These are phyloP conservation scores for Mus spicilegus DNA, from an alignment of 2,113 vertebrate species.

Conservation along the genomic window DNA sequence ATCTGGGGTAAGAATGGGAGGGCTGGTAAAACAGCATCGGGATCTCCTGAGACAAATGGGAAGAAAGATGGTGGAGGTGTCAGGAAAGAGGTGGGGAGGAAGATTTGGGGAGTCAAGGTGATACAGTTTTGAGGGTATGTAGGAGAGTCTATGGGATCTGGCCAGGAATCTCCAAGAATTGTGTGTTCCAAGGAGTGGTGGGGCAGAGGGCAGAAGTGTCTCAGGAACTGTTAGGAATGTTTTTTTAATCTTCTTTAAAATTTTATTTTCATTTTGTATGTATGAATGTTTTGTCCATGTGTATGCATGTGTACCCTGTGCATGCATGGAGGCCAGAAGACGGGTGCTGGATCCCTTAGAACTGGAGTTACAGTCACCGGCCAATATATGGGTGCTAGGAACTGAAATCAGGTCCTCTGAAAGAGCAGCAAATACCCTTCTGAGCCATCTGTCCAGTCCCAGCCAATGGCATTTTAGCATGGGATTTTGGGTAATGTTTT, in stretches of 20 bases:
- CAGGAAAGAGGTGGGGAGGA: not conserved
- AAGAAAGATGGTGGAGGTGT: not conserved
- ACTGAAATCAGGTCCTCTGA: not conserved
- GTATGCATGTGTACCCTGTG: not conserved
- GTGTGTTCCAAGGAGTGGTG: not conserved
- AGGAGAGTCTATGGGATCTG: not conserved
- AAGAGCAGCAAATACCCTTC: not conserved
- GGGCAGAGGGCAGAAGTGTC: constrained; percentile 26
- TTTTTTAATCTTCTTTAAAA: not conserved
- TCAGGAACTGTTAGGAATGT: not conserved
- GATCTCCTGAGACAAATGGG: not conserved
- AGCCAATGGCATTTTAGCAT: not conserved
- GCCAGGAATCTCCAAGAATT: constrained; percentile 49
- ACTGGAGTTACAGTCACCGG: not conserved
- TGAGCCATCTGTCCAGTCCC: not conserved
- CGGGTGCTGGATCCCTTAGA: not conserved
- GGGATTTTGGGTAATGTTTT: not conserved
- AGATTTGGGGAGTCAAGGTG: not conserved
- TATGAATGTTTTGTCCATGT: not conserved
- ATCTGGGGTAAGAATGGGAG: not conserved
- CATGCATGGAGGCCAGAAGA: not conserved
- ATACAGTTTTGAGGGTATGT: not conserved
- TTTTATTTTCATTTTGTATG: not conserved
- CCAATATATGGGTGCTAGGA: not conserved
- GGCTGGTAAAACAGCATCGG: not conserved